A percentile compares a stretch with the other conserved stretches of the same genome.
These are phyloP conservation scores for Diogma glabrata DNA, from an alignment of 2,888 invertebrate species.

Conservation along the genomic window DNA sequence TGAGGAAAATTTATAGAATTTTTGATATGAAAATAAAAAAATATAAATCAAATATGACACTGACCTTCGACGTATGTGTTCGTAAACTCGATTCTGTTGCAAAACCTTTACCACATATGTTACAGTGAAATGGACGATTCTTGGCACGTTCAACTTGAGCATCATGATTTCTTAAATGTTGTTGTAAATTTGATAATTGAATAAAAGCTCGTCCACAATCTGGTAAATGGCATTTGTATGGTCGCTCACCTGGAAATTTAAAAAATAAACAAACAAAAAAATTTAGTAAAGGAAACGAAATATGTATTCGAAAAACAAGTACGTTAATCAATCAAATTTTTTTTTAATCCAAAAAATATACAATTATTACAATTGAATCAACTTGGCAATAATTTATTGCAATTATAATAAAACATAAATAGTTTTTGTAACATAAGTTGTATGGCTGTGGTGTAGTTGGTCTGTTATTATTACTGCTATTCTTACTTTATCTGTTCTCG, in stretches of 20 bases:
- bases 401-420: no score
- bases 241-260: constrained; percentile 74
- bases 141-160: constrained; percentile 91
- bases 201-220: constrained; percentile 95
- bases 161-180: constrained; percentile 91
- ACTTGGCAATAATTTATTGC: no score
- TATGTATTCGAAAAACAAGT: no score
- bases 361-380: no score
- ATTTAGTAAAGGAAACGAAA: background rate
- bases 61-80: constrained; percentile 95
- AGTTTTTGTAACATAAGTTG: no score
- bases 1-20: no score
- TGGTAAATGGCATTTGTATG: constrained; percentile 92
- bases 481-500: no score
- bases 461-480: no score
- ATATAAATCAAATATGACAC: constrained; percentile 34
- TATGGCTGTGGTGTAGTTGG: no score
- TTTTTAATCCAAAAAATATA: no score
- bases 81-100: constrained; percentile 91
- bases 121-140: constrained; percentile 91
- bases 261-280: constrained; percentile 28
- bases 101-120: constrained; percentile 92
- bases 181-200: constrained; percentile 91
- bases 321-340: no score
- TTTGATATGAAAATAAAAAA: no score